Percentiles rank a stretch among this genome's conserved stretches.
phyloP scores from a whole-genome alignment of 1,140 invertebrate genomes.

The Calephelis virginiensis region DNA sequence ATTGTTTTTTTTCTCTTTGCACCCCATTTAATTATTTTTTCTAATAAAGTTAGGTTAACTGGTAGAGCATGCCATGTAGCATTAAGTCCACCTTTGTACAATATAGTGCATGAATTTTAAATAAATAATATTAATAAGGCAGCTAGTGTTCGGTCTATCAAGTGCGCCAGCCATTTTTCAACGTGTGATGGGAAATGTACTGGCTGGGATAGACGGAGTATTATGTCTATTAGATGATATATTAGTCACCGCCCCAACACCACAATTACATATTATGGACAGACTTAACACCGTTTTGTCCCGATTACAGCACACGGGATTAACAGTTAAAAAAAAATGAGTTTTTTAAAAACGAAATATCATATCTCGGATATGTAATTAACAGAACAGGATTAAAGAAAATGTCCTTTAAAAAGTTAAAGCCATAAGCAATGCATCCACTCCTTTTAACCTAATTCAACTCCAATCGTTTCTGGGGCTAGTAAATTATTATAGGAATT shows the following conservation, averaged over 20 bases:
- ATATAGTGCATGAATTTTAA: too few species aligned
- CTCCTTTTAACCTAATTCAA: slow-evolving; percentile 24
- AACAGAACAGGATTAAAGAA: slow-evolving; percentile 39
- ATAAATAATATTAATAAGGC: too few species aligned
- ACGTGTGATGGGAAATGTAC: slow-evolving; percentile 27
- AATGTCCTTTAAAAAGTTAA: slow-evolving; percentile 33
- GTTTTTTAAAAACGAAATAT: slow-evolving; percentile 29
- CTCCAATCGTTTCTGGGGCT: slow-evolving; percentile 39
- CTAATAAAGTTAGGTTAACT: too few species aligned
- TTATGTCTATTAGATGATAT: slow-evolving; percentile 34
- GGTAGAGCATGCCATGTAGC: too few species aligned
- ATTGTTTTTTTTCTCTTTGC: too few species aligned
- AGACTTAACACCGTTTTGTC: slow-evolving; percentile 25
- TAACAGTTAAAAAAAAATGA: slow-evolving; percentile 30
- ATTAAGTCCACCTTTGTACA: too few species aligned
- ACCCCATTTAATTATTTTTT: too few species aligned
- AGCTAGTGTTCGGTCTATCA: slow-evolving; percentile 31
- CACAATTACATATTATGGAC: slow-evolving; percentile 26
- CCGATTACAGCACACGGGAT: slow-evolving; percentile 30
- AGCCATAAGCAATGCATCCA: slow-evolving; percentile 30
- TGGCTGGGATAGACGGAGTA: slow-evolving; percentile 29
- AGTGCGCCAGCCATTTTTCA: slow-evolving; percentile 35
- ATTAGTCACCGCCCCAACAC: neutral
- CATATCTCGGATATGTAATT: slow-evolving; percentile 30
- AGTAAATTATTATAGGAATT: slow-evolving; percentile 39